phyloP scores from a whole-genome alignment of 1,140 invertebrate genomes.

The Caenorhabditis elegans region DNA sequence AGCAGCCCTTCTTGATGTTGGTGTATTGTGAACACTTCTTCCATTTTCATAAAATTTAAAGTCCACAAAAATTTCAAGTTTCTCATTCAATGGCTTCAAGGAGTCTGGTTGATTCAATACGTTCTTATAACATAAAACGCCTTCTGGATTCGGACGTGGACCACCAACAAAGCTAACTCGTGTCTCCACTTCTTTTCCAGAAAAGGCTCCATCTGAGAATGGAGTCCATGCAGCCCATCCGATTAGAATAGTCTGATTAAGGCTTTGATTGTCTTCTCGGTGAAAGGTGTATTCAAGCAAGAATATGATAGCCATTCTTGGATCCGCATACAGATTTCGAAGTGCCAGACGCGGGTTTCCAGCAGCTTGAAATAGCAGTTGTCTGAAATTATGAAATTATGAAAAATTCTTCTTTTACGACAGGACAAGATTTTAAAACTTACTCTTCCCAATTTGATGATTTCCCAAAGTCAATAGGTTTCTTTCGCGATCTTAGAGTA shows the following conservation, averaged over 20 bases:
- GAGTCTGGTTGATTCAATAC: slow-evolving; percentile 5
- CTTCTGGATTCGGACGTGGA: slow-evolving; percentile 41
- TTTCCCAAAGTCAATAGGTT: not conserved
- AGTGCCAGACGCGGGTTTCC: slow-evolving; percentile 8
- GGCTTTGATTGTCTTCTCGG: slow-evolving; percentile 5
- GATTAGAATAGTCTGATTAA: slow-evolving; percentile 16
- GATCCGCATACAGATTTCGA: not conserved
- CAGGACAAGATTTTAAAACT: too few species aligned
- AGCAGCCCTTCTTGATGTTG: not conserved
- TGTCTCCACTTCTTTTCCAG: not conserved
- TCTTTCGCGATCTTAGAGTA: slow-evolving; percentile 9
- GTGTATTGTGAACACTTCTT: slow-evolving; percentile 2
- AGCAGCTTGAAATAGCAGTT: not conserved
- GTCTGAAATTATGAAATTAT: not conserved
- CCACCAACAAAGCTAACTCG: slow-evolving; percentile 33
- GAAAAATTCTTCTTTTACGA: not conserved
- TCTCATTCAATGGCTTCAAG: not conserved
- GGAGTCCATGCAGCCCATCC: slow-evolving; percentile 40
- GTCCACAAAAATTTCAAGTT: not conserved
- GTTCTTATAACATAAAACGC: slow-evolving; percentile 34
- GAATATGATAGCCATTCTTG: slow-evolving; percentile 13
- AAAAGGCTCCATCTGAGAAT: not conserved
- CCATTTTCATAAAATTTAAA: slow-evolving; percentile 28
- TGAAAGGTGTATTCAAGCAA: slow-evolving; percentile 26
- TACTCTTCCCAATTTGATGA: not conserved